phyloP scores from a whole-genome alignment of 2,113 vertebrate genomes.

The Xenotilapia longispinis region DNA sequence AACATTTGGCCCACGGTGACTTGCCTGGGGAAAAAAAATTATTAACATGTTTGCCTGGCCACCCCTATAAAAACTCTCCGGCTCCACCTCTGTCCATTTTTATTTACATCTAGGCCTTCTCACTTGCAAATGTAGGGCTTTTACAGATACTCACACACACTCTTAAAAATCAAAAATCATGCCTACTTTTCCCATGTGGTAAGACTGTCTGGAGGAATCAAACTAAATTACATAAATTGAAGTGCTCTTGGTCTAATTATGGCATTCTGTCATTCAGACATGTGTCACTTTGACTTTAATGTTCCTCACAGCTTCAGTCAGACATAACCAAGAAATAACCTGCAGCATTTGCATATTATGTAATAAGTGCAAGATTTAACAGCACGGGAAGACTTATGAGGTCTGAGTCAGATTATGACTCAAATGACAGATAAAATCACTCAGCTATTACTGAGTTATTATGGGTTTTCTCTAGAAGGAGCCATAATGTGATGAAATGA shows the following conservation, averaged over 20 bases:
- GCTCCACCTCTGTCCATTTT: accelerated
- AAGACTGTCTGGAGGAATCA: neutral
- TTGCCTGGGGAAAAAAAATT: accelerated
- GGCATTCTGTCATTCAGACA: neutral
- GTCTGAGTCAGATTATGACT: neutral
- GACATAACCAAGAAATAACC: neutral
- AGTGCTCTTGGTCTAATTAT: neutral
- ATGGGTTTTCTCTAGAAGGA: neutral
- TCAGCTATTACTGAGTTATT: neutral
- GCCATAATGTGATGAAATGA: neutral
- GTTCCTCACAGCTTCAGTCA: neutral
- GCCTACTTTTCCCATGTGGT: neutral
- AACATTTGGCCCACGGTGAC: neutral
- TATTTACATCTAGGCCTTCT: neutral
- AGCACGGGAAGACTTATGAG: accelerated
- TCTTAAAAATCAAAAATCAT: neutral
- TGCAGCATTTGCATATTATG: neutral
- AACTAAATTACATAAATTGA: neutral
- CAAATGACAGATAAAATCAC: neutral
- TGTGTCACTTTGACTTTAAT: neutral
- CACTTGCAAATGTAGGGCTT: neutral
- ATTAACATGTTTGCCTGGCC: neutral
- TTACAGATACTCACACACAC: neutral
- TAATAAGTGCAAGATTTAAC: neutral
- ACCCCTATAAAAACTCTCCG: neutral